These are phyloP conservation scores for Phalacrocorax aristotelis DNA, from an alignment of 2,113 vertebrate genomes.

Conservation along the genomic window DNA sequence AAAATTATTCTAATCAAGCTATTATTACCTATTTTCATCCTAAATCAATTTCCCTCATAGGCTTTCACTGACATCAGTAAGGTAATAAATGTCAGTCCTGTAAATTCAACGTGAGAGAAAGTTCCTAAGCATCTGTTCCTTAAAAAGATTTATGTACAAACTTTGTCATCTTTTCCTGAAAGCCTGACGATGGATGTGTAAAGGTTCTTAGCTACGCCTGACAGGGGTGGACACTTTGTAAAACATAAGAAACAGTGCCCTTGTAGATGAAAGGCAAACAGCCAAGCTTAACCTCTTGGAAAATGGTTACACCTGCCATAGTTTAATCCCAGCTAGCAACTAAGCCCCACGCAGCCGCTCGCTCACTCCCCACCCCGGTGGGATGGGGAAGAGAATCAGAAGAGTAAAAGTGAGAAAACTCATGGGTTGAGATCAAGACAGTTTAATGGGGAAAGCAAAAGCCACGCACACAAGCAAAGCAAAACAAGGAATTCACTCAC, in stretches of 20 bases:
- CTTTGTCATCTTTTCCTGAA: not conserved
- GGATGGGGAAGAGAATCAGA: too few species aligned
- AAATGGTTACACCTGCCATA: not conserved
- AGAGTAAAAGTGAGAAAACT: too few species aligned
- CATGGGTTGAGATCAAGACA: too few species aligned
- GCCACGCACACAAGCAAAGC: too few species aligned
- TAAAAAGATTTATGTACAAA: constrained; percentile 22
- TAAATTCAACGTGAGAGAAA: constrained; percentile 6
- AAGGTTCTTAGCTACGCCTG: not conserved
- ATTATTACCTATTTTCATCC: constrained; percentile 23
- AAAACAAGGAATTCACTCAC: too few species aligned
- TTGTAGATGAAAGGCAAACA: not conserved
- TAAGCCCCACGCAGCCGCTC: too few species aligned
- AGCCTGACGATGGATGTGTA: not conserved
- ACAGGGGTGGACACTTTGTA: not conserved
- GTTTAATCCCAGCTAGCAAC: too few species aligned
- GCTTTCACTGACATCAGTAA: not conserved
- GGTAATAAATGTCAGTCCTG: constrained; percentile 24
- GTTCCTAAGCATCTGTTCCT: constrained; percentile 21
- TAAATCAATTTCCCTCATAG: constrained; percentile 17
- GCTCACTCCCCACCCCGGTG: too few species aligned
- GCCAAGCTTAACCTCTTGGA: not conserved
- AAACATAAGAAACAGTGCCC: not conserved
- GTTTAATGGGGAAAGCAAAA: too few species aligned
- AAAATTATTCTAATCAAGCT: constrained; percentile 32